Percentiles rank a stretch among this genome's conserved stretches.
phyloP scores from a whole-genome alignment of 2,888 invertebrate genomes.

The Agrypnus murinus region DNA sequence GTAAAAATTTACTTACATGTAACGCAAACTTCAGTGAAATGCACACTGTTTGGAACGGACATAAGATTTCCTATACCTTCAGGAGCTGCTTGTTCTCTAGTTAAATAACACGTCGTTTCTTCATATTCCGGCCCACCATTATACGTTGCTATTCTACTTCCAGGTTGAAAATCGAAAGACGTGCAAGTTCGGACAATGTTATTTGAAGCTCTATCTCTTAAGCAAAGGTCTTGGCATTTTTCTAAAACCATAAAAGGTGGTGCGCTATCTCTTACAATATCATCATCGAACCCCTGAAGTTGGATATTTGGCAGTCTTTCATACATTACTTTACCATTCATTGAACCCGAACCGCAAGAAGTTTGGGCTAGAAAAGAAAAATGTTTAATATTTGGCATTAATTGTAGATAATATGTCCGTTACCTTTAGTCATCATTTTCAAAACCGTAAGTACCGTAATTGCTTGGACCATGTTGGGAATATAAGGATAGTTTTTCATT shows the following conservation, averaged over 20 bases:
- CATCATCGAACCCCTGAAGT: constrained; percentile 91
- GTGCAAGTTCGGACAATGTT: constrained; percentile 89
- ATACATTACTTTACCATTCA: constrained; percentile 86
- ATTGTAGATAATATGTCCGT: too few species aligned
- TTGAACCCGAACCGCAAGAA: constrained; percentile 90
- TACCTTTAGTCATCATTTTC: constrained; percentile 88
- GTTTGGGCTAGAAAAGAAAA: constrained; percentile 82
- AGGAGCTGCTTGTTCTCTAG: constrained; percentile 88
- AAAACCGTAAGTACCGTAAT: constrained; percentile 89
- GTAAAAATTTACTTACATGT: constrained; percentile 83
- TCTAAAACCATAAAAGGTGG: constrained; percentile 91
- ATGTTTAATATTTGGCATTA: constrained; percentile 6
- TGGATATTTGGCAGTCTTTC: constrained; percentile 93
- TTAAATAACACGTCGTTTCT: constrained; percentile 90
- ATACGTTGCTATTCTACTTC: constrained; percentile 87
- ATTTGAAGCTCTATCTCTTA: constrained; percentile 86
- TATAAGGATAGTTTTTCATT: constrained; percentile 76
- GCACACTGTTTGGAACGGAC: constrained; percentile 91
- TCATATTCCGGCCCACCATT: constrained; percentile 89
- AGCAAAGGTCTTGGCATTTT: constrained; percentile 88
- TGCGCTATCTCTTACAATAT: constrained; percentile 88
- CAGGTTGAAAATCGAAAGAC: constrained; percentile 94
- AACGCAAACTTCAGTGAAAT: constrained; percentile 92
- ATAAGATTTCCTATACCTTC: constrained; percentile 93
- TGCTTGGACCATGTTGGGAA: constrained; percentile 86